These are phyloP conservation scores for Hyles vespertilio DNA, from an alignment of 1,140 invertebrate species.

Conservation along the genomic window DNA sequence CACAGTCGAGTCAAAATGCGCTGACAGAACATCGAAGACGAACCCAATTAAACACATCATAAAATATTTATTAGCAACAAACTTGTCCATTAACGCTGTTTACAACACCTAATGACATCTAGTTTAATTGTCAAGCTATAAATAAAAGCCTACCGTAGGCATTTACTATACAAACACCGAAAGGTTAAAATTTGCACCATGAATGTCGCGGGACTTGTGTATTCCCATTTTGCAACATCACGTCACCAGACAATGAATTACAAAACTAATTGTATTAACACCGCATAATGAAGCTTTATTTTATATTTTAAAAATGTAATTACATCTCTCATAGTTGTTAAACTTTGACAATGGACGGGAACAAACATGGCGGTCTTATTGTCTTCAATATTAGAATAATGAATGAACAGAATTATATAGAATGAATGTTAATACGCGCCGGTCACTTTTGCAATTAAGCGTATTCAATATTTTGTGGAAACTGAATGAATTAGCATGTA, in stretches of 20 bases:
- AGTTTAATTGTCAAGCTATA: too few species aligned
- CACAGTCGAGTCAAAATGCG: too few species aligned
- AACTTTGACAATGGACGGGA: conserved; percentile 61
- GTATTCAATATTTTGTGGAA: conserved; percentile 62
- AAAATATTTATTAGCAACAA: too few species aligned
- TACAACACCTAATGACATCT: too few species aligned
- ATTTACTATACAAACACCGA: too few species aligned
- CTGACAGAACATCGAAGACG: too few species aligned
- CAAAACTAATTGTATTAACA: conserved; percentile 67
- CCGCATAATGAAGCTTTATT: conserved; percentile 49
- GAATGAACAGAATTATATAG: conserved; percentile 41
- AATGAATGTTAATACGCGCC: conserved; percentile 42
- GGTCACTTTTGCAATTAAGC: conserved; percentile 43
- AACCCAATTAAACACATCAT: too few species aligned
- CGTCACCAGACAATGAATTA: conserved; percentile 52
- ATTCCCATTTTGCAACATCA: not conserved
- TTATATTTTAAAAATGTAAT: conserved; percentile 63
- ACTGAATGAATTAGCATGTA: conserved; percentile 27
- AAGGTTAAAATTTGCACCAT: not conserved
- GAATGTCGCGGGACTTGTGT: too few species aligned
- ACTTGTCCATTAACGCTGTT: too few species aligned
- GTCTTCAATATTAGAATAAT: conserved; percentile 50
- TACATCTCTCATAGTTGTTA: conserved; percentile 50
- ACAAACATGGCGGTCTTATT: conserved; percentile 52
- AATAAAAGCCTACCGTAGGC: too few species aligned